phyloP scores from a whole-genome alignment of 2,888 invertebrate species.

The Theretra japonica region DNA sequence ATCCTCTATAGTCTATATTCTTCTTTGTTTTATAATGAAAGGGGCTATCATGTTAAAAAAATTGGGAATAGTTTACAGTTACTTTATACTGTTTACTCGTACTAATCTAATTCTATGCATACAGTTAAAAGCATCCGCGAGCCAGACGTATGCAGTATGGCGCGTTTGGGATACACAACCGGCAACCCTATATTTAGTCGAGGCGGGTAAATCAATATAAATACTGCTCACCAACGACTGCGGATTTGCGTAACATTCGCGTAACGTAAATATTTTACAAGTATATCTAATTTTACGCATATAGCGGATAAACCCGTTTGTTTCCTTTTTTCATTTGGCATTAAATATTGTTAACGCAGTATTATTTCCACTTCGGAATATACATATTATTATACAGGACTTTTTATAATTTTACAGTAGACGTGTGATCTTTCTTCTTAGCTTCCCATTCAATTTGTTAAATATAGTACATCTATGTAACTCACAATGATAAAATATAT shows the following conservation, averaged over 20 bases:
- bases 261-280: background rate
- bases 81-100: background rate
- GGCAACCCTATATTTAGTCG: conserved; percentile 22
- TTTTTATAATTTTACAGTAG: too few species aligned
- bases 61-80: background rate
- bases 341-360: too few species aligned
- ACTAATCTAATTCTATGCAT: conserved; percentile 6
- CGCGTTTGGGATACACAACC: conserved; percentile 8
- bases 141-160: background rate
- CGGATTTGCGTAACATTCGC: conserved; percentile 7
- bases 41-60: background rate
- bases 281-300: background rate
- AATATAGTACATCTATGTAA: too few species aligned
- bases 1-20: background rate
- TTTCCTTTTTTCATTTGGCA: background rate
- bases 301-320: background rate
- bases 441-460: too few species aligned
- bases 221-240: background rate
- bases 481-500: too few species aligned
- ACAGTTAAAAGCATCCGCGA: conserved; percentile 4
- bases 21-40: background rate
- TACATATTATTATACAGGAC: too few species aligned
- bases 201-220: conserved; percentile 10
- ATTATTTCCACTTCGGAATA: too few species aligned
- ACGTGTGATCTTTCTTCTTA: too few species aligned